Evolutionary conservation across 2,797 vertebrate genomes (phyloP).

Genomic region (Poecilia picta): DNA sequence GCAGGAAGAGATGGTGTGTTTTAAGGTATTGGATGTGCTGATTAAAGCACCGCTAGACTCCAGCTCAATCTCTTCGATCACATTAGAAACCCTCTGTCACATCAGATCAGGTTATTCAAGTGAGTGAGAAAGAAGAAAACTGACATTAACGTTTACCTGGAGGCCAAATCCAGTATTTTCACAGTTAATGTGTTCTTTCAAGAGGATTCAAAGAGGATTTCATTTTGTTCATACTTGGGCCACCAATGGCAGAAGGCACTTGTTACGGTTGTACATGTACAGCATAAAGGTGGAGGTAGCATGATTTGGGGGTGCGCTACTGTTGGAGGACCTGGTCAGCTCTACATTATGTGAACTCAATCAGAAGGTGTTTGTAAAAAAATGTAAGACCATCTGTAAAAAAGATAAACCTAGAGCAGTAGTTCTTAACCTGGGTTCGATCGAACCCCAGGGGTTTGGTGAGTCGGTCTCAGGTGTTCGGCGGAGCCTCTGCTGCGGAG

Average conservation of each 20-base stretch:
- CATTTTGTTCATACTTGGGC: neutral
- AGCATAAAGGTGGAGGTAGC: neutral
- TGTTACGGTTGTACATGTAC: neutral
- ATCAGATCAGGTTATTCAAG: neutral
- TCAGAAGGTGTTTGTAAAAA: neutral
- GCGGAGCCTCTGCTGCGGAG: too few relatives aligned
- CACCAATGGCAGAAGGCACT: neutral
- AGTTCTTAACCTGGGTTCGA: too few relatives aligned
- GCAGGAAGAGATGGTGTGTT: neutral
- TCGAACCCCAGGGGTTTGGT: too few relatives aligned
- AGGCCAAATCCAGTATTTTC: neutral
- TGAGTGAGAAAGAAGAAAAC: neutral
- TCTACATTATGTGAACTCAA: neutral
- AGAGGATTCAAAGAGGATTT: neutral
- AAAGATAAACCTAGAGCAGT: neutral
- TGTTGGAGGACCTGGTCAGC: neutral
- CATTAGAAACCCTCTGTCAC: neutral
- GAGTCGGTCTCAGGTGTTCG: too few relatives aligned
- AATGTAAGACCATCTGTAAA: neutral
- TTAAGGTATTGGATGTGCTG: neutral
- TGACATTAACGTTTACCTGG: conserved; percentile 1
- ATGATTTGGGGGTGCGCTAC: neutral
- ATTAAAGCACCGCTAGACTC: conserved; percentile 1
- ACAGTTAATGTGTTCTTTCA: neutral
- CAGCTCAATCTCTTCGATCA: neutral